These are phyloP conservation scores for Terebella lapidaria DNA, from an alignment of 2,888 invertebrate genomes.

Conservation along the genomic window DNA sequence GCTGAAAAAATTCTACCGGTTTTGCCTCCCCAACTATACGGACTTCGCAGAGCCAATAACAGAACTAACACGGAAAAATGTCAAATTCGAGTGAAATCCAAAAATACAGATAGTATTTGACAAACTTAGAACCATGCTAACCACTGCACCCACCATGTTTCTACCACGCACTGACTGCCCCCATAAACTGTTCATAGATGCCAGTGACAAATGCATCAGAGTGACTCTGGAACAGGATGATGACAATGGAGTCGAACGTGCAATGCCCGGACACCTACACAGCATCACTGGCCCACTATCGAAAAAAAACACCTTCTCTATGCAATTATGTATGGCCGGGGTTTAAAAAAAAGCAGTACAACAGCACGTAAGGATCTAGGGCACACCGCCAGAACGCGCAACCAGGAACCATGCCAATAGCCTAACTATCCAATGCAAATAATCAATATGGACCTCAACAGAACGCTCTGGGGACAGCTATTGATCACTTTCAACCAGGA, in stretches of 20 bases:
- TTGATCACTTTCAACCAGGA: no score
- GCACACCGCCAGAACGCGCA: neutral
- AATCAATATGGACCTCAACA: neutral
- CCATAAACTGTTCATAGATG: neutral
- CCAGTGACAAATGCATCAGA: neutral
- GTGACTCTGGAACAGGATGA: neutral
- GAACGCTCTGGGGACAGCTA: neutral
- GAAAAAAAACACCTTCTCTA: neutral
- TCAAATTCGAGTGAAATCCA: neutral
- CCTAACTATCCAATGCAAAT: neutral
- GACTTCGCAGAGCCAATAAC: conserved; percentile 1
- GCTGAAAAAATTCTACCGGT: neutral
- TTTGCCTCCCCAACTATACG: neutral
- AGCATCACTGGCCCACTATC: neutral
- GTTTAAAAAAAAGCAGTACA: neutral
- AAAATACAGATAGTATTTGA: neutral
- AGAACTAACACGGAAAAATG: neutral
- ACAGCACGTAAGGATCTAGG: neutral
- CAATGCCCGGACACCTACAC: neutral
- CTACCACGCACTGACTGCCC: neutral
- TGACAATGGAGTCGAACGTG: neutral
- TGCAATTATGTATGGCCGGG: neutral
- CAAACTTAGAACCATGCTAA: neutral
- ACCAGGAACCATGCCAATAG: neutral
- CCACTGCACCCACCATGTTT: neutral